These are phyloP conservation scores for Chaetodon auriga DNA, from an alignment of 2,113 vertebrate species.

Conservation along the genomic window DNA sequence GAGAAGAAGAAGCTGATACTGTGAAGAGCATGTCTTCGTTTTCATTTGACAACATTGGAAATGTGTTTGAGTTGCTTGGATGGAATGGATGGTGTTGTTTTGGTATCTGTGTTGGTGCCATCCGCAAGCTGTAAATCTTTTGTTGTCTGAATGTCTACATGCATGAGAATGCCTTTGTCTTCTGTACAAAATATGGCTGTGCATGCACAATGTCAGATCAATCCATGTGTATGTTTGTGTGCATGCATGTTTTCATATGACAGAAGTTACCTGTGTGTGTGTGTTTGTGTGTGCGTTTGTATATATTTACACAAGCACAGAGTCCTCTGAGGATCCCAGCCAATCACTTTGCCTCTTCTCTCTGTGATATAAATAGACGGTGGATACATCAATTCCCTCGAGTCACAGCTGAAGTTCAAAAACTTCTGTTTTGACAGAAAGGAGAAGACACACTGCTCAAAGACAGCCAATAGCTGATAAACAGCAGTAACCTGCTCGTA, in stretches of 20 bases:
- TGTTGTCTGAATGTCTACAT: slow-evolving; percentile 1
- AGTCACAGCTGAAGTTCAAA: slow-evolving; percentile 54
- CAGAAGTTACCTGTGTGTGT: neutral
- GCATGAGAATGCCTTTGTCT: neutral
- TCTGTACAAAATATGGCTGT: neutral
- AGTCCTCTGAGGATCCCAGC: slow-evolving; percentile 29
- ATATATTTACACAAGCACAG: slow-evolving; percentile 39
- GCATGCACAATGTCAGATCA: neutral
- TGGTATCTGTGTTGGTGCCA: neutral
- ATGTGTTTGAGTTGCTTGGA: slow-evolving; percentile 31
- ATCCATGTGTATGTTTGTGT: neutral
- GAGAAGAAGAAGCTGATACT: slow-evolving; percentile 12
- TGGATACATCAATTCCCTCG: slow-evolving; percentile 60
- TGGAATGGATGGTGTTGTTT: slow-evolving; percentile 21
- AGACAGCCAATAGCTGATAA: slow-evolving; percentile 3
- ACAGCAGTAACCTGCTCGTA: neutral
- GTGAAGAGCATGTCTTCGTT: slow-evolving; percentile 11
- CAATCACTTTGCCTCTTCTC: slow-evolving; percentile 60
- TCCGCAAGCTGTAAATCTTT: slow-evolving; percentile 4
- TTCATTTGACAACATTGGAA: slow-evolving; percentile 34
- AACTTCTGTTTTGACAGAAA: slow-evolving; percentile 61
- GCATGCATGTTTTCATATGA: neutral
- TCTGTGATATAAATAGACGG: slow-evolving; percentile 72
- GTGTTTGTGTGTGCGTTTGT: neutral
- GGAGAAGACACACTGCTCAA: slow-evolving; percentile 39